These are phyloP conservation scores for Vicugna pacos DNA, from an alignment of 2,113 vertebrate genomes.

Conservation along the genomic window DNA sequence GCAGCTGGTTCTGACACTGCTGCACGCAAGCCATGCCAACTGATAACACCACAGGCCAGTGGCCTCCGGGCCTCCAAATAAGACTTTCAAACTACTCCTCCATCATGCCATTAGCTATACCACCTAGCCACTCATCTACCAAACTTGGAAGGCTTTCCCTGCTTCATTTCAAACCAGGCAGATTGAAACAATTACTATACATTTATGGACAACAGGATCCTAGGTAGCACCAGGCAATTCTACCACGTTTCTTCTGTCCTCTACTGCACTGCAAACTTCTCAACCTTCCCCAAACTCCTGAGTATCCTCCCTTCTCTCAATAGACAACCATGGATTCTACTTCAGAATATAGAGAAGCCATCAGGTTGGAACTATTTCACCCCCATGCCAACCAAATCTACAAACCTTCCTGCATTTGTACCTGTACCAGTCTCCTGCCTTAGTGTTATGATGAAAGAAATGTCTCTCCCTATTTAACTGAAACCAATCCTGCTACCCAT, in stretches of 20 bases:
- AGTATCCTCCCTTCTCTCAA: background rate
- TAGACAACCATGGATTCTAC: background rate
- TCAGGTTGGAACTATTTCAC: background rate
- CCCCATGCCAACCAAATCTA: background rate
- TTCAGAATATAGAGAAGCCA: background rate
- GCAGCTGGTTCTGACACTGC: background rate
- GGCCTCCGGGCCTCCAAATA: background rate
- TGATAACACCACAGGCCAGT: background rate
- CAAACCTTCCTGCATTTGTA: background rate
- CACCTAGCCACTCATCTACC: background rate
- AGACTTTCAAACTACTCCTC: background rate
- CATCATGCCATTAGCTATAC: background rate
- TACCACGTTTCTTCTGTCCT: background rate
- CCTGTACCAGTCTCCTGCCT: background rate
- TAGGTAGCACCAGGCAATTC: background rate
- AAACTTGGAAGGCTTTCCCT: background rate
- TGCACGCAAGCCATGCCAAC: background rate
- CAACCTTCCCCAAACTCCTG: background rate
- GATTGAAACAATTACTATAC: background rate
- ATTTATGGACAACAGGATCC: background rate
- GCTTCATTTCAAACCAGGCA: constrained; percentile 5
- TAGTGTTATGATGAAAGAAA: background rate
- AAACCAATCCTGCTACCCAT: background rate
- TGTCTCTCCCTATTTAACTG: background rate
- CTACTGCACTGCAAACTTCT: background rate